These are phyloP conservation scores for Sceloporus tristichus DNA, from an alignment of 2,113 vertebrate genomes.

Conservation along the genomic window DNA sequence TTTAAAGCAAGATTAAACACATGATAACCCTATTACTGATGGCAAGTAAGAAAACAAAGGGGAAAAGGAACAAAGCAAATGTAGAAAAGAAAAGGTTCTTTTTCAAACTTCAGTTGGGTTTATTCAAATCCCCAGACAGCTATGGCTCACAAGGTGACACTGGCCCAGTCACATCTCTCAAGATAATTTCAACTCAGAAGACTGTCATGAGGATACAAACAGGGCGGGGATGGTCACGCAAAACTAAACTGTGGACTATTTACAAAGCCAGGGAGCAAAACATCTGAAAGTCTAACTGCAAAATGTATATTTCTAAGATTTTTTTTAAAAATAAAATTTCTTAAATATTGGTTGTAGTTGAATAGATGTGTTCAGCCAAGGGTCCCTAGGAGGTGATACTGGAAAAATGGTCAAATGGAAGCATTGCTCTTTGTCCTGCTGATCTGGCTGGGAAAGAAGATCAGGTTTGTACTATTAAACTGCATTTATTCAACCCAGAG, in stretches of 20 bases:
- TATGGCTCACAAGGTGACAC: neutral
- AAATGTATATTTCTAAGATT: neutral
- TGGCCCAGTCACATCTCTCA: neutral
- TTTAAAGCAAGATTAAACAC: neutral
- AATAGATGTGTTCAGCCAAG: too few relatives aligned
- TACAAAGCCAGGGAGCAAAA: neutral
- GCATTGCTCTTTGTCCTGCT: too few relatives aligned
- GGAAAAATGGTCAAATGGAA: neutral
- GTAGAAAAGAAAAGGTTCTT: neutral
- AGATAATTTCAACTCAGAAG: neutral
- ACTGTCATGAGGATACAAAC: neutral
- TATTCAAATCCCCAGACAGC: neutral
- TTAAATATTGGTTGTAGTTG: neutral
- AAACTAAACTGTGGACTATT: neutral
- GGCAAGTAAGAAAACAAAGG: neutral
- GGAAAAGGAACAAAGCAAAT: neutral
- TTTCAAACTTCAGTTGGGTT: neutral
- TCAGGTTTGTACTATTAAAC: neutral
- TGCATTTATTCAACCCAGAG: neutral
- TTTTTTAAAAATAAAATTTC: neutral
- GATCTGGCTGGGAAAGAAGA: neutral
- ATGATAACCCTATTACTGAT: neutral
- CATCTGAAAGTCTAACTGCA: neutral
- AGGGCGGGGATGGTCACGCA: neutral
- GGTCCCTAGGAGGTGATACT: neutral